Evolutionary conservation across 2,888 invertebrate species (phyloP), one percentile per base, ranked within the genome.

Genomic region (Malthinus seriepunctatus): DNA sequence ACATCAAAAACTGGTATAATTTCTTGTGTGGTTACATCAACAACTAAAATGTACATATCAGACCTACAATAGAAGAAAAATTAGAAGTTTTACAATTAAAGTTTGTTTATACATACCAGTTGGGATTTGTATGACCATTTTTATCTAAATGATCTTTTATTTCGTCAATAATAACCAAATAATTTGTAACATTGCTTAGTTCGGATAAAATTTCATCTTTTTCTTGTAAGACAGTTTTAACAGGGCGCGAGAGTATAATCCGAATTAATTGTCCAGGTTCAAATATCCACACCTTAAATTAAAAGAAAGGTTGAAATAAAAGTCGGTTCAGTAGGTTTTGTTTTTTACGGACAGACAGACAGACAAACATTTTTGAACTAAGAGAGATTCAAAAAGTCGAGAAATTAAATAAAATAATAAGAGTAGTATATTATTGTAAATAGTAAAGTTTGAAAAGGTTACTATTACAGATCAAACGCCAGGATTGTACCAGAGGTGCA

Each of bases 31-130:
- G 80, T 79, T 0, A 86, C 85, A 71, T 93, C 90, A 0, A 94
- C 90, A 0, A 91, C 91, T 73, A 93, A 88, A 58, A 94, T 84
- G 71, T 91, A 92, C 78, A 94, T 86, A 73, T 94, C 94, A 68
- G 91, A 91, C 92, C 92, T 90, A 68, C 37, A 74, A 69, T 49
- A 51, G 54, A 62, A n/a, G 53, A 35, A 56, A n/a, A n/a, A n/a
- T n/a, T n/a, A n/a, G n/a, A n/a, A n/a, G n/a, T n/a, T n/a, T n/a
- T n/a, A n/a, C n/a, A n/a, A n/a, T n/a, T n/a, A n/a, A n/a, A n/a
- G n/a, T n/a, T 23, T 38, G 10, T 34, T 31, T 45, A 33, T 12
- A n/a, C n/a, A n/a, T 67, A 89, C 90, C 90, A 90, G 72, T 89
- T 87, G 64, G 86, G 85, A 60, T 87, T 86, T 64, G 84, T 84